phyloP scores from a whole-genome alignment of 1,140 invertebrate species.

The Mizuhopecten yessoensis region DNA sequence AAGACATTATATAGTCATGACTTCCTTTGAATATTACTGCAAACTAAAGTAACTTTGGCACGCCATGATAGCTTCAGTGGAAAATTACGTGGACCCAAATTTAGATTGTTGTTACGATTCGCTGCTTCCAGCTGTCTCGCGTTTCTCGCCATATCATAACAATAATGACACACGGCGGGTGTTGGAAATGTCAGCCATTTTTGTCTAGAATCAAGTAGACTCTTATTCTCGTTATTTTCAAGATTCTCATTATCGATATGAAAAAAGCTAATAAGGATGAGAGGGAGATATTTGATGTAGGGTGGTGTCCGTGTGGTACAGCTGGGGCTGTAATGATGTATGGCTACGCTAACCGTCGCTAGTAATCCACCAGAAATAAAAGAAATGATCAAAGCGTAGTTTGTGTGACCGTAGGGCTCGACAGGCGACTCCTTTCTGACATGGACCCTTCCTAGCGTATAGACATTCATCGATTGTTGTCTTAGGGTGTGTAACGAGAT shows the following conservation, averaged over 20 bases:
- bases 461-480: neutral
- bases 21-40: neutral
- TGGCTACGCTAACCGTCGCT: neutral
- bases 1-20: neutral
- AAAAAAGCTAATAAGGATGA: neutral
- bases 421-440: neutral
- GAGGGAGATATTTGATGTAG: neutral
- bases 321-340: neutral
- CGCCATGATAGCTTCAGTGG: neutral
- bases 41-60: neutral
- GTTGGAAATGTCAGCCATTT: neutral
- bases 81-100: neutral
- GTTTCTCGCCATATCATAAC: neutral
- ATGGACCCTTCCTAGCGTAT: neutral
- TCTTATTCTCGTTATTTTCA: constrained; percentile 21
- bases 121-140: constrained; percentile 29
- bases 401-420: neutral
- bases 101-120: constrained; percentile 33
- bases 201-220: constrained; percentile 17
- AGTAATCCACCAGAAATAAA: neutral
- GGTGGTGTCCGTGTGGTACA: neutral
- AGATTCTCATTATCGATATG: constrained; percentile 39
- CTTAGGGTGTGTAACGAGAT: neutral
- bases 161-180: neutral
- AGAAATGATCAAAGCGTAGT: neutral